Evolutionary conservation across 2,797 vertebrate species (phyloP), one percentile per base, ranked within the genome.

Genomic region (Leptatherina wallacei): DNA sequence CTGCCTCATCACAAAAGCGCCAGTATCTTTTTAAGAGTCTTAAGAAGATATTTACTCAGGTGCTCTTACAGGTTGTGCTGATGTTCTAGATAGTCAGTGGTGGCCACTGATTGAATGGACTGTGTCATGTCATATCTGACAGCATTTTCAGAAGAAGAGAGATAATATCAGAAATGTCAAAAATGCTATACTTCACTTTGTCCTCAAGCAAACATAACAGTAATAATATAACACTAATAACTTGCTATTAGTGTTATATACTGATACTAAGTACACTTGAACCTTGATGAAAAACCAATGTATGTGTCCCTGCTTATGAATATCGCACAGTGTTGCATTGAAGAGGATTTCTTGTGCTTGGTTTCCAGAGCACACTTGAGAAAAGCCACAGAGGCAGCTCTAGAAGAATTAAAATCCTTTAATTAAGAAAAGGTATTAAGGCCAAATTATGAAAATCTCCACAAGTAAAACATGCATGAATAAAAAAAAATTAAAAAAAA

Each of bases 1-100:
- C 76, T 68, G 57, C 57, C 9, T 73, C 65, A 78, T 62, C 29
- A 22, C 16, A 51, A 2, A 4, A 10, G 0, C n/a, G 6, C 5
- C 14, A 38, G 13, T 35, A 33, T 44, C 30, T 27, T 35, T 11
- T 4, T 4, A 60, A 69, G 33, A 78, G 65, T 68, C 3, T 29
- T 12, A 1, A 47, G 38, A 54, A 20, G 2, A 29, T 61, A 61
- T 10, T 73, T 67, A 0, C 22, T 63, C 16, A 0, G 40, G 11
- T 7, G 0, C 1, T 44, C 22, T 12, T 32, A 13, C 22, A 69
- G 3, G 18, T 47, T 12, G 35, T 16, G 9, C 42, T 47, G 24
- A 59, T 16, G 5, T 27, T 0, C 18, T 12, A 32, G 36, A 65
- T 38, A n/a, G 4, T 51, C 12, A 61, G 52, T 29, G 38, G 8